These are phyloP conservation scores for Iselma pallidipennis DNA, from an alignment of 2,888 invertebrate genomes.

Conservation along the genomic window DNA sequence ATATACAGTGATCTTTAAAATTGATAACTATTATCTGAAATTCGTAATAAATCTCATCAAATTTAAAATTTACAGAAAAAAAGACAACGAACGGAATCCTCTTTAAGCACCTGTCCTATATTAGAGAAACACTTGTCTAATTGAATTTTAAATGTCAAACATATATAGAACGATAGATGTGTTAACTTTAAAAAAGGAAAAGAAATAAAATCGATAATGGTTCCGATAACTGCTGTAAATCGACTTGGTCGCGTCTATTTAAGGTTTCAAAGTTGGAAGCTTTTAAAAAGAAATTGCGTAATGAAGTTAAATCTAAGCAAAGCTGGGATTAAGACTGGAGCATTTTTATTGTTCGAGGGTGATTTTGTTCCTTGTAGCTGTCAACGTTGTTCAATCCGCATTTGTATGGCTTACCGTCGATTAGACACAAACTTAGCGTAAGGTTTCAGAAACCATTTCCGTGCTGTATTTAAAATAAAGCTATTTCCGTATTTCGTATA, in stretches of 20 bases:
- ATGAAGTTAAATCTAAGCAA: constrained; percentile 41
- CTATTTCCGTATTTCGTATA: neutral
- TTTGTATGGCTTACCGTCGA: constrained; percentile 53
- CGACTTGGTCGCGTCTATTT: constrained; percentile 18
- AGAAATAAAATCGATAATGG: neutral
- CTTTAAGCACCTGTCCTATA: neutral
- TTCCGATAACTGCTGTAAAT: constrained; percentile 30
- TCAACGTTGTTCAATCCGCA: constrained; percentile 45
- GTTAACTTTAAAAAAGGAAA: neutral
- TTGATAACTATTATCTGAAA: neutral
- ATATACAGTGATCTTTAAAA: neutral
- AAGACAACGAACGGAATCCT: neutral
- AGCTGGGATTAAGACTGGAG: constrained; percentile 37
- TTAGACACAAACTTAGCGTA: constrained; percentile 52
- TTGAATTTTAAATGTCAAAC: neutral
- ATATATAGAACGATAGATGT: neutral
- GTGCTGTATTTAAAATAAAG: constrained; percentile 30
- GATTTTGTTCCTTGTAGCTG: constrained; percentile 46
- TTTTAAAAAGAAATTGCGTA: constrained; percentile 34
- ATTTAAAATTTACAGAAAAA: no score
- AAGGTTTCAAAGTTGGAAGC: constrained; percentile 17
- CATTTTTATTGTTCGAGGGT: constrained; percentile 48
- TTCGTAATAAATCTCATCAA: constrained; percentile 1
- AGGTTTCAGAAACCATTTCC: constrained; percentile 53
- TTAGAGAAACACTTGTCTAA: neutral